phyloP scores from a whole-genome alignment of 2,888 invertebrate species.

The Dryocosmus kuriphilus region DNA sequence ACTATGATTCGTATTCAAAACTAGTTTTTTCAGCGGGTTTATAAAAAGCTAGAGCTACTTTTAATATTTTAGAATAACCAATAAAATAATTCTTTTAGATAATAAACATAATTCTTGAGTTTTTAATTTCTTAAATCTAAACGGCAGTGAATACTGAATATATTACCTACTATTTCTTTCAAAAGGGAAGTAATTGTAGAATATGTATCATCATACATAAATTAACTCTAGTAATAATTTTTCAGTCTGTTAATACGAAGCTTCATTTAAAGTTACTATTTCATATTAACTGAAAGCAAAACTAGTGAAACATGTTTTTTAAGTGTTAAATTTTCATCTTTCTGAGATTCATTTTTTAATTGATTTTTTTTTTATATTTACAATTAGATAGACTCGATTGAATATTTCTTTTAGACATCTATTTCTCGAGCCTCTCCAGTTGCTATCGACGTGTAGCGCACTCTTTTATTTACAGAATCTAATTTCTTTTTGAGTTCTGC shows the following conservation, averaged over 20 bases:
- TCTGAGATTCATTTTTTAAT: background rate
- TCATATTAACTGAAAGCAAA: background rate
- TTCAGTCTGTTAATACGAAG: background rate
- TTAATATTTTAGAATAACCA: no score
- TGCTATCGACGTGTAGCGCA: slow-evolving; percentile 86
- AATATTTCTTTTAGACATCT: slow-evolving; percentile 47
- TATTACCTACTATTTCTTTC: background rate
- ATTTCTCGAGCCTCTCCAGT: slow-evolving; percentile 79
- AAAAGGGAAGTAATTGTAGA: background rate
- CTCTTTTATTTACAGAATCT: slow-evolving; percentile 84
- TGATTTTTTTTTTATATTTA: background rate
- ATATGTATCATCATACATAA: background rate
- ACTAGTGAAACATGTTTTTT: background rate
- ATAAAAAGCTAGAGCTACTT: background rate
- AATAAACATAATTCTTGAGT: no score
- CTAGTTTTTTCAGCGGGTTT: background rate
- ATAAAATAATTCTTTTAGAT: no score
- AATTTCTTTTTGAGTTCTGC: slow-evolving; percentile 81
- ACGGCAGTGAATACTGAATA: background rate
- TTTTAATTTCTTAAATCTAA: background rate
- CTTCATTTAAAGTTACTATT: background rate
- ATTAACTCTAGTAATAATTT: background rate
- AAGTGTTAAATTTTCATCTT: background rate
- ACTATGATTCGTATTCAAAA: slow-evolving; percentile 15
- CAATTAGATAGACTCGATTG: background rate